Evolutionary conservation across 2,888 invertebrate genomes (phyloP), one percentile per base, ranked within the genome.

Genomic region (Drosophila eohydei): DNA sequence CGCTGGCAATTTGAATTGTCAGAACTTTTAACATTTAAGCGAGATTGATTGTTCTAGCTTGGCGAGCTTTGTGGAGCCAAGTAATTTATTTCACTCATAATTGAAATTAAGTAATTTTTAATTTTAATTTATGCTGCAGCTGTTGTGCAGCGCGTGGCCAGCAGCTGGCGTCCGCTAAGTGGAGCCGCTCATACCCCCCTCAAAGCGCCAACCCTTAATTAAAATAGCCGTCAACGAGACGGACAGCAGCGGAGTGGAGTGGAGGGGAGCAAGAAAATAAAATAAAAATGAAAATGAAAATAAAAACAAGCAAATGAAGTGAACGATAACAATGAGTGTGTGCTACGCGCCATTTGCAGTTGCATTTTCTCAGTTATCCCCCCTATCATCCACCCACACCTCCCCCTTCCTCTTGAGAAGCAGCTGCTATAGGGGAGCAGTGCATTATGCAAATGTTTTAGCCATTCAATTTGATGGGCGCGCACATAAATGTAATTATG

Each of bases 401-500:
- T 4, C 38, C 21, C 3, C 12, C 11, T 14, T 4, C 3, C 12
- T 1, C 4, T 57, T 58, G 36, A 32, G 32, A 30, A 58, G 58
- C 68, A 54, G 52, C 68, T 68, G 69, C 40, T 59, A 14, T 26
- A 6, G 41, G 6, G 0, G 30, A 12, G 16, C 38, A 34, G 36
- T 57, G 72, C 74, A 83, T 78, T 78, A 78, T 83, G 89, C 73
- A 87, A 84, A 89, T 87, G 78, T 66, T 63, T 73, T 78, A 75
- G 69, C 69, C 89, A 83, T 88, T 86, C 72, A 74, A 83, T 80
- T 78, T 89, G 67, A 88, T 84, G 89, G 75, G 56, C 67, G 70
- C 38, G 48, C 57, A 43, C 74, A 81, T 73, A 83, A 78, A 79
- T 87, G 84, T 87, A 84, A 89, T 84, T 84, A 84, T 81, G 73